These are phyloP conservation scores for Neodon shergylaensis DNA, from an alignment of 2,113 vertebrate species.

Conservation along the genomic window DNA sequence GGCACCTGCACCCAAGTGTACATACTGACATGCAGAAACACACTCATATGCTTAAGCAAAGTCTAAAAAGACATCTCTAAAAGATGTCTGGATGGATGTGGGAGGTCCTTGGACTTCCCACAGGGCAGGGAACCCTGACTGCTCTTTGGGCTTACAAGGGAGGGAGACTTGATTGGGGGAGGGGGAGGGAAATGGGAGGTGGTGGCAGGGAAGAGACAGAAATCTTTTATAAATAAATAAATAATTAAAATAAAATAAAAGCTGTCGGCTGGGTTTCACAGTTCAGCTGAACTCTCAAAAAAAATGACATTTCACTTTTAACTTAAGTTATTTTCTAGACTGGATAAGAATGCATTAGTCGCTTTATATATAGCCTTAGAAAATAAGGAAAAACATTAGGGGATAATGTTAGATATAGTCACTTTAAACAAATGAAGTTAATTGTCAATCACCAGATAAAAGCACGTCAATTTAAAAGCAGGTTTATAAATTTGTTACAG, in stretches of 20 bases:
- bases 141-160: too few relatives aligned
- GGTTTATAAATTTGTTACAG: neutral
- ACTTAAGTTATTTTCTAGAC: neutral
- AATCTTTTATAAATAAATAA: too few relatives aligned
- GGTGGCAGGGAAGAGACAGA: too few relatives aligned
- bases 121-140: too few relatives aligned
- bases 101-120: too few relatives aligned
- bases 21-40: neutral
- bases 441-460: neutral
- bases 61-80: neutral
- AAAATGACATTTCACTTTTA: constrained; percentile 45
- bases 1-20: neutral
- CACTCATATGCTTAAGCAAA: neutral
- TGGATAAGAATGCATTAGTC: constrained; percentile 21
- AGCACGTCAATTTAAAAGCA: neutral
- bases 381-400: neutral
- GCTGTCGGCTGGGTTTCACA: neutral
- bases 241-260: too few relatives aligned
- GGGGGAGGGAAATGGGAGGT: too few relatives aligned
- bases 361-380: neutral
- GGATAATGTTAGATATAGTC: neutral
- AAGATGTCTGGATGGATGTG: too few relatives aligned
- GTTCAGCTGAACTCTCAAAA: constrained; percentile 1
- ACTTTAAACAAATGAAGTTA: constrained; percentile 43
- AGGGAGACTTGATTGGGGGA: too few relatives aligned